Conservation (phyloP, 2,113 vertebrate genomes). For the Machaerirhynchus nigripectus region DNA sequence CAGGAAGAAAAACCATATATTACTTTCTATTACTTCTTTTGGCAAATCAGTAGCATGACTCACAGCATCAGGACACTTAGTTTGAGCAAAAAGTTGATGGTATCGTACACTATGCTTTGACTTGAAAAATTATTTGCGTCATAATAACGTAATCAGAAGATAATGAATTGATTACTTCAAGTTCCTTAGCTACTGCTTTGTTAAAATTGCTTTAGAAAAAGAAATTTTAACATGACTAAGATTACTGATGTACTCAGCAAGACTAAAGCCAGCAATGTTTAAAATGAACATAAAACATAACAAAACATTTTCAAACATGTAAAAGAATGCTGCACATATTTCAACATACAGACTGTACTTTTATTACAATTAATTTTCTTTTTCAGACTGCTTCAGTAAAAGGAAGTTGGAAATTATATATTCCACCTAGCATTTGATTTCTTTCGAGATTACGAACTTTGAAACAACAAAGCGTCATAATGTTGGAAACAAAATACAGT, state of each 20-base stretch:
- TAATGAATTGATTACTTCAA: not conserved
- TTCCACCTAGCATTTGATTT: not conserved
- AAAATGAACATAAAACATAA: slow-evolving; percentile 7
- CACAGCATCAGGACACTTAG: slow-evolving; percentile 1
- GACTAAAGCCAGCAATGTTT: slow-evolving; percentile 6
- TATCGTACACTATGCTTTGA: not conserved
- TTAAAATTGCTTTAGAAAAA: slow-evolving; percentile 31
- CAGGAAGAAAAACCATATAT: slow-evolving; percentile 22
- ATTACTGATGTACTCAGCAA: not conserved
- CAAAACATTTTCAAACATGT: not conserved
- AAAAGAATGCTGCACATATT: not conserved
- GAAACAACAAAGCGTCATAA: not conserved
- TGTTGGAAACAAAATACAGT: not conserved
- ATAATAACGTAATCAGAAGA: not conserved
- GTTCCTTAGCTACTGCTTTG: not conserved
- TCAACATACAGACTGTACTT: not conserved
- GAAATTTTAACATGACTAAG: not conserved
- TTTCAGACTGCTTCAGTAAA: slow-evolving; percentile 11
- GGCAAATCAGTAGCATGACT: not conserved
- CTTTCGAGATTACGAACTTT: not conserved
- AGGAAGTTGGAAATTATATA: not conserved
- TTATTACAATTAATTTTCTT: not conserved
- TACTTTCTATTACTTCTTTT: slow-evolving; percentile 37
- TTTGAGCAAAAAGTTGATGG: not conserved
- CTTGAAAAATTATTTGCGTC: not conserved